Evolutionary conservation across 2,113 vertebrate species (phyloP), one percentile per base, ranked within the genome.

Genomic region (Entomyzon cyanotis): DNA sequence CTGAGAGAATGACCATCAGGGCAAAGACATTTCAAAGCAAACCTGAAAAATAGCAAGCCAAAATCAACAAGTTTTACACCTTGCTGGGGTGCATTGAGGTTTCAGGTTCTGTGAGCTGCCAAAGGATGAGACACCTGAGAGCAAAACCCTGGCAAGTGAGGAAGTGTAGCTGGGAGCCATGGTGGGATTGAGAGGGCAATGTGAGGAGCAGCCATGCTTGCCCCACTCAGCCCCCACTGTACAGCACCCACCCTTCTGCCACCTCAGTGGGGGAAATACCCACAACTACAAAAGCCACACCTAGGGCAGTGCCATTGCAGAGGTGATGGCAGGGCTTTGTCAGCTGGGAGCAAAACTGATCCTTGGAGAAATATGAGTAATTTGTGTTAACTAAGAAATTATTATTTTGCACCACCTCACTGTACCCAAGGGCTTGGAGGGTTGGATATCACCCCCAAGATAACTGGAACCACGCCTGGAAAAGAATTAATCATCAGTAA

Each of bases 151-250:
- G 31, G 31, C 37, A 44, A 16, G n/a, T 2, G 2, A 35, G 35
- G 27, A 47, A 17, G 20, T 6, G 1, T 10, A 24, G 4, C 10
- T 1, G 1, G 15, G 47, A 83, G 12, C 23, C 2, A 0, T 8
- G 39, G 10, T 71, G 47, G 7, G 21, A 23, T 15, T 1, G 3
- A 84, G 63, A 7, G 6, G 3, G 3, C 8, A 18, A 12, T 2
- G 11, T 30, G 55, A 69, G 35, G 25, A 90, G 35, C n/a, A 76
- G 31, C 17, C 17, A 15, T 37, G 5, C 20, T 46, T 8, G 1
- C 5, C 42, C 53, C 0, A 2, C 37, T 71, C 17, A 6, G 6
- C 17, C 7, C 15, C 19, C 11, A 4, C n/a, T 53, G 21, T 22
- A 35, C 15, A 12, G 15, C n/a, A 12, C 27, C 55, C 5, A 27